phyloP scores from a whole-genome alignment of 2,797 vertebrate species.

The Alosa sapidissima region DNA sequence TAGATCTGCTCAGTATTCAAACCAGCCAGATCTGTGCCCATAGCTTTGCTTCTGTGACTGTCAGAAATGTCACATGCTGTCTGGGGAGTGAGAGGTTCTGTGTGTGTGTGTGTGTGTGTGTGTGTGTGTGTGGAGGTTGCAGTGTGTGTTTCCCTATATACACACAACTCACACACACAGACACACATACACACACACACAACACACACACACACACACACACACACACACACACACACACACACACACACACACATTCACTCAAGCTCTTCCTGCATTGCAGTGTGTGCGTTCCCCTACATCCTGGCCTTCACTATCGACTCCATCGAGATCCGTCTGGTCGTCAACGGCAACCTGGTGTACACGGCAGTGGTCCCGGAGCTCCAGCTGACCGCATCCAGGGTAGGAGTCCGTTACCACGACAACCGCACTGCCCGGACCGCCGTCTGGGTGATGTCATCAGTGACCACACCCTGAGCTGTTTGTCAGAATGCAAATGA shows the following conservation, averaged over 20 bases:
- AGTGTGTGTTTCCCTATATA: no score
- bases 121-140: no score
- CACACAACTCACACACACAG: no score
- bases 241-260: background rate
- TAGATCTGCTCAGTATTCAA: no score
- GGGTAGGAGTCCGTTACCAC: slow-evolving; percentile 76
- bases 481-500: background rate
- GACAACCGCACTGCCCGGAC: background rate
- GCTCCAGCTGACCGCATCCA: slow-evolving; percentile 90
- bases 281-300: slow-evolving; percentile 97
- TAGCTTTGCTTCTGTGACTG: no score
- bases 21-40: no score
- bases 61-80: no score
- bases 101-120: no score
- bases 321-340: slow-evolving; percentile 96
- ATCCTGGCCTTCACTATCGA: slow-evolving; percentile 97
- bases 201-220: background rate
- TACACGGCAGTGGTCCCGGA: slow-evolving; percentile 95
- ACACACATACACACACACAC: no score
- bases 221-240: slow-evolving; percentile 15
- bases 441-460: background rate
- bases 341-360: slow-evolving; percentile 98
- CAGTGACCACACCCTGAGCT: background rate
- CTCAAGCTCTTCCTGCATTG: background rate
- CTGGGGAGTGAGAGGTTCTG: no score